phyloP scores from a whole-genome alignment of 2,113 vertebrate species.

The Cephalopterus ornatus region DNA sequence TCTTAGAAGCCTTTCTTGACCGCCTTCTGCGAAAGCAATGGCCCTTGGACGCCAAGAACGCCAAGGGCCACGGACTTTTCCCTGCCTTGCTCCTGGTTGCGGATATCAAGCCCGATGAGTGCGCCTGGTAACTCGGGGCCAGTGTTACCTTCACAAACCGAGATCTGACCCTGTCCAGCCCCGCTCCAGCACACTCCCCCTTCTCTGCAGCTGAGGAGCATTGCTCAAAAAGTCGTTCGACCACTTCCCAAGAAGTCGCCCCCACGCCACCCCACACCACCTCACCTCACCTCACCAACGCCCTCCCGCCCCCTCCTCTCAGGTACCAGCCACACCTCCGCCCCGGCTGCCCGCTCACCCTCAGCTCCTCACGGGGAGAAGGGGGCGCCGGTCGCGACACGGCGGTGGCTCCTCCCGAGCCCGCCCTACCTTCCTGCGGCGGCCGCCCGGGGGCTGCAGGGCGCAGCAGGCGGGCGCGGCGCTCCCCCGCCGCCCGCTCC shows the following conservation, averaged over 20 bases:
- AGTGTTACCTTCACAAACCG: neutral
- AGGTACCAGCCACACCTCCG: neutral
- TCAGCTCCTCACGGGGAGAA: neutral
- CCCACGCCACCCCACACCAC: neutral
- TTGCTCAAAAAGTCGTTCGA: neutral
- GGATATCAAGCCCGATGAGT: neutral
- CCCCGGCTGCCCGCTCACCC: neutral
- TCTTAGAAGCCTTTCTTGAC: neutral
- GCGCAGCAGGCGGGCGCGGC: slow-evolving; percentile 46
- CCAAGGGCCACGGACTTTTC: neutral
- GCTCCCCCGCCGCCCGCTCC: slow-evolving; percentile 61
- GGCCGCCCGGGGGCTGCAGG: neutral
- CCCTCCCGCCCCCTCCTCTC: neutral
- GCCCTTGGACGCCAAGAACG: neutral
- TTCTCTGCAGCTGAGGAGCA: neutral
- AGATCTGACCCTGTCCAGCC: neutral
- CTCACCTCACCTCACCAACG: neutral
- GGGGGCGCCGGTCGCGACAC: neutral
- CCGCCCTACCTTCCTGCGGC: slow-evolving; percentile 59
- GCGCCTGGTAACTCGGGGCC: neutral
- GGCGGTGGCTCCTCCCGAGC: neutral
- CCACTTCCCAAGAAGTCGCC: neutral
- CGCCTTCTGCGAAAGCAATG: neutral
- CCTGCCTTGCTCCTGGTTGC: neutral
- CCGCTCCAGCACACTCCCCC: neutral